A percentile compares a stretch with the other conserved stretches of the same genome.
Conservation (phyloP, 2,888 invertebrate species). For the Eristalis pertinax region DNA sequence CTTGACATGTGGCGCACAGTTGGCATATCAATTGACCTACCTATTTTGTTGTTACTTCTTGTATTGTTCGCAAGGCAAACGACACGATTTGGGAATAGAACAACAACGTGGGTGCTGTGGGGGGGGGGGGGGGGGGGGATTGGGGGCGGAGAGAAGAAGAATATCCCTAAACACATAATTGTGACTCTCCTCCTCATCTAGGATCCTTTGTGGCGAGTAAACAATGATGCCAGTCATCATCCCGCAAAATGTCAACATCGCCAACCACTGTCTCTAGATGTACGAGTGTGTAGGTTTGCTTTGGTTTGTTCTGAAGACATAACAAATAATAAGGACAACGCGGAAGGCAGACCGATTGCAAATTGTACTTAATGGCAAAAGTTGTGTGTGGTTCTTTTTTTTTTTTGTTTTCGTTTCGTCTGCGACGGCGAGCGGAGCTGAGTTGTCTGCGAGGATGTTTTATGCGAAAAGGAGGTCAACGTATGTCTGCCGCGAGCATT, state of each 20-base stretch:
- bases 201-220: conserved; percentile 20
- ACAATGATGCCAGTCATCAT: conserved; percentile 33
- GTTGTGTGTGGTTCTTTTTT: too few relatives aligned
- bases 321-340: not conserved
- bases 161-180: conserved; percentile 29
- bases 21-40: conserved; percentile 38
- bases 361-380: conserved; percentile 27
- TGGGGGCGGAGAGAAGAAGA: too few relatives aligned
- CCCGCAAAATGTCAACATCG: conserved; percentile 32
- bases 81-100: conserved; percentile 29
- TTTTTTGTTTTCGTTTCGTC: not conserved
- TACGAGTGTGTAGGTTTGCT: not conserved
- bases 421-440: not conserved
- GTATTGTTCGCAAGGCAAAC: conserved; percentile 5
- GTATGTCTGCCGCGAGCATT: not conserved
- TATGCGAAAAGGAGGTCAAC: not conserved
- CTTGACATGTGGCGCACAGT: conserved; percentile 21
- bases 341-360: conserved; percentile 11
- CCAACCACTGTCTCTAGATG: conserved; percentile 30
- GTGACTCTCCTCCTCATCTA: conserved; percentile 2
- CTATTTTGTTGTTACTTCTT: conserved; percentile 2
- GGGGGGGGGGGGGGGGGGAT: too few relatives aligned
- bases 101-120: too few relatives aligned
- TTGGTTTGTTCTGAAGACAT: not conserved
- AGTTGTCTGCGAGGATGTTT: not conserved